Evolutionary conservation across 1,140 invertebrate genomes (phyloP).

Genomic region (Paralvinella palmiformis): DNA sequence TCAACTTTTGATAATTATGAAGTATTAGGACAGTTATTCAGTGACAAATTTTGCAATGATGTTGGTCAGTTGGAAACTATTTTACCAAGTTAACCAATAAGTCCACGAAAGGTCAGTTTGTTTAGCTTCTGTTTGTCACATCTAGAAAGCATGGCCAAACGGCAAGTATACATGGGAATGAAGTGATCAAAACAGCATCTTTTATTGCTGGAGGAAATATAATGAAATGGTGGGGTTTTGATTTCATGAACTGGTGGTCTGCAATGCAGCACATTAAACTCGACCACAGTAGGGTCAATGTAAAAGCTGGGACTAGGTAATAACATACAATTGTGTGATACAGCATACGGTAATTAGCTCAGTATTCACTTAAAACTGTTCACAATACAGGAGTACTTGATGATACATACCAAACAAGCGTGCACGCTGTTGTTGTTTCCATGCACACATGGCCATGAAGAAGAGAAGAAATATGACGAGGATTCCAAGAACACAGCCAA

Average conservation of each 20-base stretch:
- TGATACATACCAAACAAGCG: constrained; percentile 35
- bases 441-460: constrained; percentile 48
- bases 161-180: too few relatives aligned
- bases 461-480: constrained; percentile 43
- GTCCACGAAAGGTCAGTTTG: background rate
- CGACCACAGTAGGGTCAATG: background rate
- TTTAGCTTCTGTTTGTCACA: background rate
- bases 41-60: background rate
- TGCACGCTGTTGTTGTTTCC: constrained; percentile 45
- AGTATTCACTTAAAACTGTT: background rate
- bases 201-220: too few relatives aligned
- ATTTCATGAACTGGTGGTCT: too few relatives aligned
- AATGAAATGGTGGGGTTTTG: too few relatives aligned
- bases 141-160: too few relatives aligned
- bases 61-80: background rate
- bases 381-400: background rate
- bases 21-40: background rate
- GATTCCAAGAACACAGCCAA: constrained; percentile 46
- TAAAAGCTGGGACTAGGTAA: background rate
- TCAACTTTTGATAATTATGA: background rate
- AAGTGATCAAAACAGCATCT: too few relatives aligned
- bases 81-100: background rate
- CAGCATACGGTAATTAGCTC: background rate
- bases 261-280: background rate
- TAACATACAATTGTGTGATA: background rate